phyloP scores from a whole-genome alignment of 2,888 invertebrate species.

The Amorpha juglandis region DNA sequence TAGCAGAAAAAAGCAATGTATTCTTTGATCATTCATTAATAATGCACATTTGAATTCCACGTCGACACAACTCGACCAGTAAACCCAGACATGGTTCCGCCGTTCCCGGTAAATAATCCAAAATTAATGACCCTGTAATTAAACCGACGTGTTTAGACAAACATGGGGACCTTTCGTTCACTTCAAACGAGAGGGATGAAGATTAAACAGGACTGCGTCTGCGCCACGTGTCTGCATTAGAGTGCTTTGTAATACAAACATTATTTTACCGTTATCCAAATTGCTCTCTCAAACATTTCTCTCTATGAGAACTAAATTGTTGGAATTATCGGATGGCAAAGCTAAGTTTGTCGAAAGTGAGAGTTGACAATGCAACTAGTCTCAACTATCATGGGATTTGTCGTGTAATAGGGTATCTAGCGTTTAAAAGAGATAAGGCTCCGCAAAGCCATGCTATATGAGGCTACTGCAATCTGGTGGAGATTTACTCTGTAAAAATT shows the following conservation, averaged over 20 bases:
- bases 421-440: conserved; percentile 66
- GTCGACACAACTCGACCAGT: conserved; percentile 33
- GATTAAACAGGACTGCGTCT: conserved; percentile 77
- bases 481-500: conserved; percentile 22
- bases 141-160: conserved; percentile 77
- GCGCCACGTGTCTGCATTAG: conserved; percentile 77
- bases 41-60: conserved; percentile 15
- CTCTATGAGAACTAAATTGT: conserved; percentile 34
- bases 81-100: conserved; percentile 38
- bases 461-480: conserved; percentile 51
- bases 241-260: conserved; percentile 53
- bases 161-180: conserved; percentile 64
- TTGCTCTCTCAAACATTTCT: not conserved
- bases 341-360: conserved; percentile 47
- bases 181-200: conserved; percentile 77
- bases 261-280: conserved; percentile 29
- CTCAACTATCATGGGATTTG: conserved; percentile 80
- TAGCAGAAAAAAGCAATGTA: not conserved
- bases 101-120: conserved; percentile 71
- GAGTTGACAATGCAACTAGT: conserved; percentile 79
- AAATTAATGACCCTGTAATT: conserved; percentile 81
- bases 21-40: conserved; percentile 16
- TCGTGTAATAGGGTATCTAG: conserved; percentile 70
- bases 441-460: conserved; percentile 53
- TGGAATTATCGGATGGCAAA: conserved; percentile 39